Percentiles rank a stretch among this genome's conserved stretches.
Evolutionary conservation across 2,797 vertebrate species (phyloP).

Genomic region (Macropus fuliginosus): DNA sequence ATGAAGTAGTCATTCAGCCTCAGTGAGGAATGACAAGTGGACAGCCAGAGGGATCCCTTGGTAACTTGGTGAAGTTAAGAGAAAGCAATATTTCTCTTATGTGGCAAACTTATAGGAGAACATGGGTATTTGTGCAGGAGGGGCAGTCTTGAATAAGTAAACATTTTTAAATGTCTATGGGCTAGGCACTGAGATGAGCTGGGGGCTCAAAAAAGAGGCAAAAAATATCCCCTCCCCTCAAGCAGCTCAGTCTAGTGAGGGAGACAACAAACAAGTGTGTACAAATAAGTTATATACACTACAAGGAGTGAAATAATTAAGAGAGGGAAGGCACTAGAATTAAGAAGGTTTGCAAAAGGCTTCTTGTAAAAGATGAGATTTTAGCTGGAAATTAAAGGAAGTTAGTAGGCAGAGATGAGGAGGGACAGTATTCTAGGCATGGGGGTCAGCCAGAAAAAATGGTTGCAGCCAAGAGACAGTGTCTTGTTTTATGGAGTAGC

Average conservation of each 20-base stretch:
- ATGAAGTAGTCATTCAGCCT: background rate
- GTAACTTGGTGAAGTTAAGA: background rate
- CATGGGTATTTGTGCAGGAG: background rate
- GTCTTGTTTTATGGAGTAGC: background rate
- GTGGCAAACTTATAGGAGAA: background rate
- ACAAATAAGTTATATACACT: background rate
- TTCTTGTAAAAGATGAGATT: background rate
- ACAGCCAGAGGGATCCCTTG: background rate
- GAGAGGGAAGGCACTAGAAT: background rate
- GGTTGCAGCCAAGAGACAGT: background rate
- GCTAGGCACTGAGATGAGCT: background rate
- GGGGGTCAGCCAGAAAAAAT: background rate
- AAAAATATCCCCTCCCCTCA: background rate
- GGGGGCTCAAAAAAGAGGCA: background rate
- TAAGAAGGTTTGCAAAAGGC: background rate
- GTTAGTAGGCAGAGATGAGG: background rate
- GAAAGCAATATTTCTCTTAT: background rate
- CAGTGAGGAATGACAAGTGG: background rate
- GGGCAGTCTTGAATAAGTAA: background rate
- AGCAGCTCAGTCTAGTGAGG: background rate
- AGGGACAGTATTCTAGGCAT: background rate
- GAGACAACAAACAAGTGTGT: background rate
- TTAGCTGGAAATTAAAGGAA: background rate
- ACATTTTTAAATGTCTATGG: background rate
- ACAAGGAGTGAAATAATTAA: background rate